Conservation (phyloP, 2,797 vertebrate species). For the Poeciliopsis gracilis region DNA sequence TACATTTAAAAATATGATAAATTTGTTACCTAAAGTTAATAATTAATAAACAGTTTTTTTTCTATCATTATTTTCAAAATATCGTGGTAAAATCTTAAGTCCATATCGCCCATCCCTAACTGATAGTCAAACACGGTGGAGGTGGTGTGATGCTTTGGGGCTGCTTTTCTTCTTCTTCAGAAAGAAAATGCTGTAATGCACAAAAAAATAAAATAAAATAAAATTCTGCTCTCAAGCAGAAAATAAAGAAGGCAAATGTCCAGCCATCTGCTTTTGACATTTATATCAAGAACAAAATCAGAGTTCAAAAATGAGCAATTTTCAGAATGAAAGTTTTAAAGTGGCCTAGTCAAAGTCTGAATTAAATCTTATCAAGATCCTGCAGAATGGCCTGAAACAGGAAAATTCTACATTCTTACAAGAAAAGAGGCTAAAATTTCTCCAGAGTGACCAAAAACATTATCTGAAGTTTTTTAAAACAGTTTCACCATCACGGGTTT, state of each 20-base stretch:
- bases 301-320: not conserved
- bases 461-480: not conserved
- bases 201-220: not conserved
- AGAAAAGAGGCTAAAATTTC: not conserved
- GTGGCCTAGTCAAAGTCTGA: not conserved
- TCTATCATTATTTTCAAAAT: no score
- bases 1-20: no score
- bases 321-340: not conserved
- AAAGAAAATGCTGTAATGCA: not conserved
- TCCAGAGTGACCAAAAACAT: not conserved
- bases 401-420: not conserved
- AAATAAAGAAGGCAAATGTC: not conserved
- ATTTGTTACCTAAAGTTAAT: no score
- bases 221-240: not conserved
- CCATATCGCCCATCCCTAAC: no score
- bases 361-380: not conserved
- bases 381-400: not conserved
- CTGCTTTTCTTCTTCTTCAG: not conserved
- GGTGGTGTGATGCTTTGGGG: not conserved
- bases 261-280: not conserved
- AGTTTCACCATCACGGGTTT: not conserved
- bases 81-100: no score
- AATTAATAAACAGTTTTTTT: no score
- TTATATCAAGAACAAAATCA: not conserved
- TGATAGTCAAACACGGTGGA: not conserved